Base-by-base conservation (phyloP, 2,113 vertebrate genomes). In the Hemiprocne comata region DNA sequence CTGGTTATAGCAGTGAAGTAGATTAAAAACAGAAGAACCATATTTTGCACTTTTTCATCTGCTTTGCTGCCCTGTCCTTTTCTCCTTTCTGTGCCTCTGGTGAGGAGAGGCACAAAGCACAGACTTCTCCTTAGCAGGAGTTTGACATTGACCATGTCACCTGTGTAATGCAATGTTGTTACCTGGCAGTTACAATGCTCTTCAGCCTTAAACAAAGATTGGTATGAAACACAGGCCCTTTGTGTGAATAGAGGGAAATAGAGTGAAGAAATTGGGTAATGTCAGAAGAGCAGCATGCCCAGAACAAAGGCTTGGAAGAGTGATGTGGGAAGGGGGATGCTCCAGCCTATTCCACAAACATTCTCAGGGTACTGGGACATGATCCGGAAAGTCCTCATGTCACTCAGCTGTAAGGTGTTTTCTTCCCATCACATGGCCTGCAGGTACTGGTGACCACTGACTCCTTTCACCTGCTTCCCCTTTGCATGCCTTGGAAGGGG, bases 131-230 rank as follows among this genome's bases (percentile, higher is more conserved):
- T 87, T 23, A 62, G 61, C 38, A 80, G 44, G 40, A 19, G 10
- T 77, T 91, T 94, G 91, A 70, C 53, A 31, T 28, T 51, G 64
- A 70, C 51, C 61, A 75, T 1, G 1, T 61, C 67, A 62, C 34
- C 25, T 0, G 0, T 4, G 3, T 34, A 76, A 74, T 29, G 34
- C 84, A 71, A 4, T 38, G 34, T 36, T 86, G 62, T 80, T 76
- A 67, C 86, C 89, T 95, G 93, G 73, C 81, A 78, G 64, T 85
- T 90, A 53, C 4, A 86, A 70, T 78, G 84, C 54, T 92, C 70
- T 79, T 85, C 50, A 91, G 38, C 87, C 81, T 96, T 80, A 89
- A 90, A 85, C 50, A 94, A 92, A 92, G 31, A 40, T 79, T 78
- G 3, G 1, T 13, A 11, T 50, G 73, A 92, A 94, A 93, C 95